Evolutionary conservation across 2,113 vertebrate genomes (phyloP).

Genomic region (Onychostoma macrolepis): DNA sequence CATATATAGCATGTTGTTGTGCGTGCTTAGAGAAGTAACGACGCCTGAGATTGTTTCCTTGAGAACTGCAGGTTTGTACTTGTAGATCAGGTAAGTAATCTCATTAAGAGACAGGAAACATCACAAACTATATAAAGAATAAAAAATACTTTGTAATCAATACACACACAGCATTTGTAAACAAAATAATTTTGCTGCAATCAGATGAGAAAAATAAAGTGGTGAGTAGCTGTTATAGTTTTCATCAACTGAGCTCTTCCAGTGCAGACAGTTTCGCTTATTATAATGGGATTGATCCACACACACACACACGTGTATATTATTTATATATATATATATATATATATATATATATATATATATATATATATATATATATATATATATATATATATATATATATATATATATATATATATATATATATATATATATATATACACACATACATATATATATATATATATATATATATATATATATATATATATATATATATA

Average conservation of each 20-base stretch:
- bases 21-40: not conserved
- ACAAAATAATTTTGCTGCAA: not conserved
- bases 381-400: no score
- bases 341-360: no score
- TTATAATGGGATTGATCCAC: not conserved
- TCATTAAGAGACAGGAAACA: slow-evolving; percentile 4
- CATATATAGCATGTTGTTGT: not conserved
- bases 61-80: not conserved
- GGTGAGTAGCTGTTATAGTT: not conserved
- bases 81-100: not conserved
- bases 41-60: not conserved
- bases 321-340: no score
- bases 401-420: no score
- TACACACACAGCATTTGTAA: not conserved
- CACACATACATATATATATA: no score
- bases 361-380: no score
- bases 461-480: no score
- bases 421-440: no score
- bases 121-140: not conserved
- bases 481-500: no score
- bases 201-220: not conserved
- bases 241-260: not conserved
- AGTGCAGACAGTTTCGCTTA: not conserved
- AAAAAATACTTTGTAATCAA: not conserved
- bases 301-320: not conserved